Evolutionary conservation across 2,797 vertebrate genomes (phyloP), one percentile per base, ranked within the genome.

Genomic region (Macrochelys suwanniensis): DNA sequence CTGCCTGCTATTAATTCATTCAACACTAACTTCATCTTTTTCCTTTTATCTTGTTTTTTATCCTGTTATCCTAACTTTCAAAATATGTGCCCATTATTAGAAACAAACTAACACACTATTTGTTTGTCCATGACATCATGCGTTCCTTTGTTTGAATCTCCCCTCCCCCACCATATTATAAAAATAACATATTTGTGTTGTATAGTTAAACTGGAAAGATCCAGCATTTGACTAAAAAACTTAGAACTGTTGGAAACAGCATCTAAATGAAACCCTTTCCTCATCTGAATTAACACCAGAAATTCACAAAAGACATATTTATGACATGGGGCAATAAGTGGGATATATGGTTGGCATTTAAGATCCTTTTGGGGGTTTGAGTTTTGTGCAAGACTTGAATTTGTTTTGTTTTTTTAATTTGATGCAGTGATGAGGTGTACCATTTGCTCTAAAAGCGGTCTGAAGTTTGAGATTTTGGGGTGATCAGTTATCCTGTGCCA

Each of bases 1-100:
- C 95, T 97, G 96, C 95, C 96, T 93, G 89, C 94, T 96, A 95
- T 96, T 93, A 96, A 96, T 95, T 97, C 96, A 97, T 96, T 97
- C 95, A 94, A 92, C 93, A 94, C 89, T 94, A 94, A 92, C 96
- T 97, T 97, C 80, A 95, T 93, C n/a, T 95, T 97, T 95, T 87
- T 91, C 95, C 95, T 93, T 94, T 96, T 93, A 92, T 91, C 94
- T 95, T 94, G 91, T 96, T 92, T 95, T 97, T 94, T 90, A 82
- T 83, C 96, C 92, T 89, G 82, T 96, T 95, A 94, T 57, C 89
- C 80, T 90, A 93, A 95, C 89, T 97, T 96, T 93, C 65, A 92
- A 96, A 84, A 96, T 92, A 90, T 53, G 42, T 90, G 68, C 81
- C 95, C 1, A 2, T 91, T 97, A 89, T 95, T 90, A 95, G 95